These are phyloP conservation scores for Mastomys coucha DNA, from an alignment of 2,113 vertebrate genomes.

Conservation along the genomic window DNA sequence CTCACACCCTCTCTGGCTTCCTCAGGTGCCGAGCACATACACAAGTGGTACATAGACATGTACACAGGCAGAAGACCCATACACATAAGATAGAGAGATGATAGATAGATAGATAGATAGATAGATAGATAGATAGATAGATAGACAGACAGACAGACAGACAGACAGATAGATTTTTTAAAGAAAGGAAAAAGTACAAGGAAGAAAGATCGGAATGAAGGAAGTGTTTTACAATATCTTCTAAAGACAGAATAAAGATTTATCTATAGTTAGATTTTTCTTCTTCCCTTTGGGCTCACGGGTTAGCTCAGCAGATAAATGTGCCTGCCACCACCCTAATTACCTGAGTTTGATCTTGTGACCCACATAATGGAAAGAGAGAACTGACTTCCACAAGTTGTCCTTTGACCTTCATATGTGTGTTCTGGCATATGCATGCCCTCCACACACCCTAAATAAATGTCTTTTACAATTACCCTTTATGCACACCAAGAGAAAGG, in stretches of 20 bases:
- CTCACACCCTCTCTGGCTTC: neutral
- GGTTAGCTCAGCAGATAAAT: neutral
- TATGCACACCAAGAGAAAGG: constrained; percentile 26
- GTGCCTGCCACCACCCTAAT: neutral
- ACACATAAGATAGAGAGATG: neutral
- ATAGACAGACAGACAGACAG: too few relatives aligned
- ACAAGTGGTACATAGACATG: neutral
- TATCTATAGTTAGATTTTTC: neutral
- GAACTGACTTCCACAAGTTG: neutral
- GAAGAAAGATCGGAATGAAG: neutral
- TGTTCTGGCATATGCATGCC: neutral
- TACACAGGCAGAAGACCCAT: neutral
- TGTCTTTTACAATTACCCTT: neutral
- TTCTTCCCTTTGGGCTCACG: neutral
- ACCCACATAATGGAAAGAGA: neutral
- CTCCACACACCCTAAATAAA: neutral
- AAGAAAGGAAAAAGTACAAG: neutral
- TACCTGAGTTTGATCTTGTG: too few relatives aligned
- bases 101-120: too few relatives aligned
- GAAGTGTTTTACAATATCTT: neutral
- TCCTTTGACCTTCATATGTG: neutral
- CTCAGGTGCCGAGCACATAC: neutral
- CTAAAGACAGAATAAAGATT: constrained; percentile 3
- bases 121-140: too few relatives aligned
- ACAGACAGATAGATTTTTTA: neutral